Base-by-base conservation (phyloP, 2,797 vertebrate genomes). In the Ctenochaetus hawaiiensis region DNA sequence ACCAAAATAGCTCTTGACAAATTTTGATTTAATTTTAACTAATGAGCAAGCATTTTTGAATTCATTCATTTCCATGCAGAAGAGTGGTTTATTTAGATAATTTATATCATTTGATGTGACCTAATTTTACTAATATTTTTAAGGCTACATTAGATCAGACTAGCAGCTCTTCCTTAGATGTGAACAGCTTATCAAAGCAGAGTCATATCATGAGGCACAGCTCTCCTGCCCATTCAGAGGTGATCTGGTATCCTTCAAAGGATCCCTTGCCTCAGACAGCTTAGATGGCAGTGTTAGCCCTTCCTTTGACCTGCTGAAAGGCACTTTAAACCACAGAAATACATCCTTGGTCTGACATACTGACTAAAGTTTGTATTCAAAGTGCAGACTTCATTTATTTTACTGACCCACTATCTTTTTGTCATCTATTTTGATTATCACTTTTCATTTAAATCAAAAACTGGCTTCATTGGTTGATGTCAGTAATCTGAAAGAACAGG, bases 31-130 rank as follows among this genome's bases (percentile, higher is more conserved):
- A 9, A 41, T 43, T 72, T 53, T 45, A 62, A 75, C 14, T 80
- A 60, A 22, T 51, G 72, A 71, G 30, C 66, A 58, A 53, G 22
- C n/a, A 0, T 57, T 48, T 66, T 70, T 73, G 30, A 76, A 67
- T 75, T 47, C 8, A 72, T 67, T 57, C 52, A 68, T 51, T 67
- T 7, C 3, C 9, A 41, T 69, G 51, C 57, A 69, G 18, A 70
- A 18, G 39, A 72, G 23, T 53, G 2, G 47, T 57, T 75, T 68
- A 70, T 77, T 73, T 72, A 77, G 34, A 80, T 72, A 14, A 66
- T 77, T 67, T 20, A 63, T 76, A 54, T 80, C 45, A 69, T 76
- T 78, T 64, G 6, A 45, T 79, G 20, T 83, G 63, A 67, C 61
- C 60, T 77, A 44, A 64, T 80, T 75, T 71, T 16, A 61, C 17